Evolutionary conservation across 2,113 vertebrate genomes (phyloP).

Genomic region (Gymnarchus niloticus): DNA sequence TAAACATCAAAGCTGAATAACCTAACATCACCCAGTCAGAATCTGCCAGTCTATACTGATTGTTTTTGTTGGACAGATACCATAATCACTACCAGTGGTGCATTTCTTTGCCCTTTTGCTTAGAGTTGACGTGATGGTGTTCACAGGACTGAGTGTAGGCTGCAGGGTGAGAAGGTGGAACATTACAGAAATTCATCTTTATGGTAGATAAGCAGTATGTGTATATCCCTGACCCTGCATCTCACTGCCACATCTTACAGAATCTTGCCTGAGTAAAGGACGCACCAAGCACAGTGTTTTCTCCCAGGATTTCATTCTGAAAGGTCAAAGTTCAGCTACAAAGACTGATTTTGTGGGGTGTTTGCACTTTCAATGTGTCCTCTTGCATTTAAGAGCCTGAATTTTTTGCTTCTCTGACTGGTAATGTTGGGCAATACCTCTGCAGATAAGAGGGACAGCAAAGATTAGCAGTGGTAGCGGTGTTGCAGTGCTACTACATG

Average conservation of each 20-base stretch:
- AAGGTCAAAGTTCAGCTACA: neutral
- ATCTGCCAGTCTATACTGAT: conserved; percentile 26
- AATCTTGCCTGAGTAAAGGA: conserved; percentile 13
- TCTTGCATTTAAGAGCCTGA: conserved; percentile 16
- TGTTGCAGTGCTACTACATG: neutral
- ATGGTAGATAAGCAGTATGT: neutral
- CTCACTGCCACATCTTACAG: neutral
- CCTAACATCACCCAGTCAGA: too few relatives aligned
- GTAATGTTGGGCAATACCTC: neutral
- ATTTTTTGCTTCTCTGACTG: neutral
- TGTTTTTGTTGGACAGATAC: conserved; percentile 54
- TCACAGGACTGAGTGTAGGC: conserved; percentile 52
- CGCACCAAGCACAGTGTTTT: conserved; percentile 14
- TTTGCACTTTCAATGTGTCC: conserved; percentile 24
- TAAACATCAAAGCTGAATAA: too few relatives aligned
- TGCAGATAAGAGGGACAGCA: neutral
- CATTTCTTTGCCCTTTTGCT: conserved; percentile 20
- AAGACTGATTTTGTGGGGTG: neutral
- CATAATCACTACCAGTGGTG: neutral
- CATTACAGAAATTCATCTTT: neutral
- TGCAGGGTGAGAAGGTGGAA: conserved; percentile 13
- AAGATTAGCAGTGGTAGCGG: neutral
- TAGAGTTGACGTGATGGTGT: conserved; percentile 56
- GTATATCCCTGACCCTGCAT: neutral
- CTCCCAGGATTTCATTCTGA: neutral